Base-by-base conservation (phyloP, 2,113 vertebrate genomes). In the Misgurnus anguillicaudatus region DNA sequence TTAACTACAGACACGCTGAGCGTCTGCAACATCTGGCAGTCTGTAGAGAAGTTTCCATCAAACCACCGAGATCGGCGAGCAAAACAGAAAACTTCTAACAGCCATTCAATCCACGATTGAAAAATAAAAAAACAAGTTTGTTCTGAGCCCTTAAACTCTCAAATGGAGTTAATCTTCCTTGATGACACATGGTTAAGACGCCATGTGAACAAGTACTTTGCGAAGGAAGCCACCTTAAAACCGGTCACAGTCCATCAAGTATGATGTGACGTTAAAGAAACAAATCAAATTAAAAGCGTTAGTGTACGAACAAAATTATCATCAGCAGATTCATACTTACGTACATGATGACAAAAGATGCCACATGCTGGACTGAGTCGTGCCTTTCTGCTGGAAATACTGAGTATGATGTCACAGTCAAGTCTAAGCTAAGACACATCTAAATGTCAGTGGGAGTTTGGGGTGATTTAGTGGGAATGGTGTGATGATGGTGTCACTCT, bases 281-380 rank as follows among this genome's bases (percentile, higher is more conserved):
- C 3, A 92, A 88, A 86, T 83, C 88, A 93, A 93, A 90, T 79
- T 88, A 90, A 86, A 91, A 93, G 3, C 19, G 70, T 73, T 73
- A 45, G 70, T 92, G 87, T 85, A 90, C 90, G 92, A 85, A 84
- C 80, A 88, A 89, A 82, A 92, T 91, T 93, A 92, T 93, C 95
- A 95, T 94, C 93, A 94, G 93, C 95, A 94, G 93, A 91, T 93
- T 94, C 88, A 98, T 99, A 99, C 97, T 99, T 98, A 99, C 97
- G 96, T 95, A 95, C 89, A 93, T 90, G 95, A 93, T 79, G 93
- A 94, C 89, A 92, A 82, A 88, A 93, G 94, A 64, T 91, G 93
- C 94, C 87, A 91, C 91, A 92, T 90, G 80, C 58, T 83, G 68
- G 93, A 91, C 90, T 87, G 93, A 19, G 14, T 5, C 55, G 94